phyloP scores from a whole-genome alignment of 2,113 vertebrate species.

The Cebus imitator region DNA sequence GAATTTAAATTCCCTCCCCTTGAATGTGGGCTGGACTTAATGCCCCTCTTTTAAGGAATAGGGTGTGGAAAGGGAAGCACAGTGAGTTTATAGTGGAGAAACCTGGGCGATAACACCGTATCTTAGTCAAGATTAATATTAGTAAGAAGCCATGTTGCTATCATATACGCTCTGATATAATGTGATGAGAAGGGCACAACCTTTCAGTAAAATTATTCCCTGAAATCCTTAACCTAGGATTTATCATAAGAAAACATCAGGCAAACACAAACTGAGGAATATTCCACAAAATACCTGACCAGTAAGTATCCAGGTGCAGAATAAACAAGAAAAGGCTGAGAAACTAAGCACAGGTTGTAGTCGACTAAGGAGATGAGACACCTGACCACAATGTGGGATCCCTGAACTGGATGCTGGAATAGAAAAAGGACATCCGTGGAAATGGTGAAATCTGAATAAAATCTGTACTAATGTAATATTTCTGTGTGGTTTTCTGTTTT shows the following conservation, averaged over 20 bases:
- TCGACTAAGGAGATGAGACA: background rate
- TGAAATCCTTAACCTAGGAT: background rate
- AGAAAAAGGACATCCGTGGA: background rate
- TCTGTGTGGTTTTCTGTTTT: too few species aligned
- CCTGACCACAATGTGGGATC: too few species aligned
- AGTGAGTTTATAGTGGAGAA: background rate
- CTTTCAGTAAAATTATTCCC: background rate
- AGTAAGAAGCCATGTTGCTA: fast-evolving
- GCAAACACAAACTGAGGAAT: background rate
- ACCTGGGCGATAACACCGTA: background rate
- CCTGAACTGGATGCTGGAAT: background rate
- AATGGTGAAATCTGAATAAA: background rate
- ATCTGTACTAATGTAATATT: background rate
- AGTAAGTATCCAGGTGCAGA: background rate
- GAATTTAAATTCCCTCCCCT: background rate
- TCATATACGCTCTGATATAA: background rate
- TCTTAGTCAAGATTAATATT: background rate
- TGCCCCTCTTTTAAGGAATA: background rate
- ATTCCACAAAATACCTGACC: background rate
- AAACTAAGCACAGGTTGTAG: background rate
- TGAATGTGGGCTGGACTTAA: background rate
- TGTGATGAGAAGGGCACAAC: background rate
- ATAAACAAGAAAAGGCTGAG: background rate
- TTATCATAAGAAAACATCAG: background rate
- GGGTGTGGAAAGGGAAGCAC: background rate